phyloP scores from a whole-genome alignment of 2,113 vertebrate genomes.

The Amazona vittata region DNA sequence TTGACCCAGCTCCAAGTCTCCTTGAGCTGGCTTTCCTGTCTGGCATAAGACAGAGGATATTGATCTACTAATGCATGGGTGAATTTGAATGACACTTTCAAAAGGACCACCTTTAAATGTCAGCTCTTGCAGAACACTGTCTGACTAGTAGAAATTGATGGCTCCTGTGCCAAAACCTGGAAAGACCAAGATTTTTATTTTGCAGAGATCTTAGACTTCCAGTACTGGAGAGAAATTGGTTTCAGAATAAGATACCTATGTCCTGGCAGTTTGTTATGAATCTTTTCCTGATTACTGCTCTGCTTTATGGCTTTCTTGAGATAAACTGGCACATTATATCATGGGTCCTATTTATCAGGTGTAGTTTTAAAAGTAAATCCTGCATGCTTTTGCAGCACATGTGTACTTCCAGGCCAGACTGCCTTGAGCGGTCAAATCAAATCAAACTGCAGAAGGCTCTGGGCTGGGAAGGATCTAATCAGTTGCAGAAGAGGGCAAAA shows the following conservation, averaged over 20 bases:
- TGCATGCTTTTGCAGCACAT: not conserved
- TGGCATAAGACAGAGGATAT: not conserved
- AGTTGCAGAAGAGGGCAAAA: not conserved
- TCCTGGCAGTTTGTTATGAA: not conserved
- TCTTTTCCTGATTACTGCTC: not conserved
- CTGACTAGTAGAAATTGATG: not conserved
- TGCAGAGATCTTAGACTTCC: not conserved
- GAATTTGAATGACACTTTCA: not conserved
- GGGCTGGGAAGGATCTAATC: not conserved
- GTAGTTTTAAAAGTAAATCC: not conserved
- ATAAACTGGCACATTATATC: not conserved
- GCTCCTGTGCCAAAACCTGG: not conserved
- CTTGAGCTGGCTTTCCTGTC: not conserved
- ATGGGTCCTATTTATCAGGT: not conserved
- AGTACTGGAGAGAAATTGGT: not conserved
- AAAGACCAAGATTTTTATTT: not conserved
- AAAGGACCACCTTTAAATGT: not conserved
- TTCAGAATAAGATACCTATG: not conserved
- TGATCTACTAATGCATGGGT: not conserved
- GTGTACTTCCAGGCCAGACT: not conserved
- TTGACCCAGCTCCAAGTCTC: not conserved
- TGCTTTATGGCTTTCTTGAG: constrained; percentile 21
- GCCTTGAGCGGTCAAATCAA: not conserved
- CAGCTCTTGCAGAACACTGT: not conserved
- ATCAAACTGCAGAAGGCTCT: not conserved